A percentile compares a stretch with the other conserved stretches of the same genome.
These are phyloP conservation scores for Proctacanthus coquilletti DNA, from an alignment of 1,140 invertebrate genomes.

Conservation along the genomic window DNA sequence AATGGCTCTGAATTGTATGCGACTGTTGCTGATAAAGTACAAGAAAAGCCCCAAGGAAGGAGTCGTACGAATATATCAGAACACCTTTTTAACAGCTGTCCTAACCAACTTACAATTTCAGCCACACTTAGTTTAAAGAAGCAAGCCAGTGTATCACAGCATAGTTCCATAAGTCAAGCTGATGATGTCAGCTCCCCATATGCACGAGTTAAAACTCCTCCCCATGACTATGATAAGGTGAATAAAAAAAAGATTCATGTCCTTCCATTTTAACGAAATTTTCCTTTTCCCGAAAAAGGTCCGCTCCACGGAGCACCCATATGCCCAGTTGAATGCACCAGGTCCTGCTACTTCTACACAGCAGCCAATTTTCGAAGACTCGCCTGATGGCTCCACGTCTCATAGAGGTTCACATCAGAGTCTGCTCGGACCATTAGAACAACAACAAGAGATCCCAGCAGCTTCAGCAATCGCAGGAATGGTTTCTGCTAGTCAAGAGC, in stretches of 20 bases:
- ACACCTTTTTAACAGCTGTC: too few relatives aligned
- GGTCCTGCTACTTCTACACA: conserved; percentile 15
- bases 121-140: conserved; percentile 24
- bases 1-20: conserved; percentile 50
- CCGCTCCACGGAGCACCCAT: conserved; percentile 42
- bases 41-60: conserved; percentile 15
- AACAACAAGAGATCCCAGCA: conserved; percentile 45
- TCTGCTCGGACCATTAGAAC: neutral
- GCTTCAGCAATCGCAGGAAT: conserved; percentile 68
- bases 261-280: too few relatives aligned
- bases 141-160: conserved; percentile 36
- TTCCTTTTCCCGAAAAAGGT: too few relatives aligned
- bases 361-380: conserved; percentile 3
- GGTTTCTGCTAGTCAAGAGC: conserved; percentile 68
- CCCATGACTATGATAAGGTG: conserved; percentile 36
- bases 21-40: conserved; percentile 43
- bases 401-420: conserved; percentile 11
- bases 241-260: too few relatives aligned
- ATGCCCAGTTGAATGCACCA: conserved; percentile 43
- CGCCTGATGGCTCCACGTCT: conserved; percentile 10
- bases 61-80: too few relatives aligned
- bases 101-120: conserved; percentile 8
- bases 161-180: conserved; percentile 41
- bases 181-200: conserved; percentile 42
- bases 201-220: conserved; percentile 35